Evolutionary conservation across 92 coral and sea anemone genomes (phyloP).

Genomic region (Umimayanthus chanpuru): DNA sequence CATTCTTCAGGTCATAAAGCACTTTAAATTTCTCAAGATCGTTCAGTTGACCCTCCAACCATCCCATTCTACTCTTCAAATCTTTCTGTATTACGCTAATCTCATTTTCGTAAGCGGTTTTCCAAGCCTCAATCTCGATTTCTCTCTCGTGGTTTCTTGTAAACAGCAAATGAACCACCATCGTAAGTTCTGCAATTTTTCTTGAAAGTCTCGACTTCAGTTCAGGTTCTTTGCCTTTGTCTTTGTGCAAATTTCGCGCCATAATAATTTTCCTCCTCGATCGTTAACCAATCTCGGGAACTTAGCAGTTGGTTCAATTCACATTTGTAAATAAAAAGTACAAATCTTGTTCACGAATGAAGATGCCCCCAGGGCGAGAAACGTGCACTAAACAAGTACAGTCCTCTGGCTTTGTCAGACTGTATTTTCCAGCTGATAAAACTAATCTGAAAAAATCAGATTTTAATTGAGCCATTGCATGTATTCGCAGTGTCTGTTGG

Average conservation of each 20-base stretch:
- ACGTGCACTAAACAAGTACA: background rate
- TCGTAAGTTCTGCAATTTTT: slow-evolving; percentile 90
- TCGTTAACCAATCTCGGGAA: background rate
- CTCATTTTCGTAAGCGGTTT: slow-evolving; percentile 84
- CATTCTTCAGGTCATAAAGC: slow-evolving; percentile 76
- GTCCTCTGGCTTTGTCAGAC: background rate
- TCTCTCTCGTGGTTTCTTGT: slow-evolving; percentile 97
- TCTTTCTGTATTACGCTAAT: slow-evolving; percentile 75
- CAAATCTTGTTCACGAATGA: slow-evolving; percentile 4
- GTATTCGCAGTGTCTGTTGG: background rate
- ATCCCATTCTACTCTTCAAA: slow-evolving; percentile 78
- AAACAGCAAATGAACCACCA: slow-evolving; percentile 92
- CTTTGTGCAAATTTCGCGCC: slow-evolving; percentile 37
- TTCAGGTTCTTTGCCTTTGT: slow-evolving; percentile 58
- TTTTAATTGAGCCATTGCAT: slow-evolving; percentile 1
- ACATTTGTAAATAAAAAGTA: background rate
- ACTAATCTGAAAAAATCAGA: background rate
- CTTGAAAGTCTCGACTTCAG: slow-evolving; percentile 90
- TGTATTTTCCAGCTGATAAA: background rate
- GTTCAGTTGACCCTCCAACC: slow-evolving; percentile 95
- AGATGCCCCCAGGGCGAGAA: background rate
- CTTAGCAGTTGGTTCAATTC: background rate
- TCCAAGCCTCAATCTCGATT: slow-evolving; percentile 85
- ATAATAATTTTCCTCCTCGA: background rate
- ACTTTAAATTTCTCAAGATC: slow-evolving; percentile 88